A percentile compares a stretch with the other conserved stretches of the same genome.
Evolutionary conservation across 2,113 vertebrate species (phyloP).

Genomic region (Oenanthe melanoleuca): DNA sequence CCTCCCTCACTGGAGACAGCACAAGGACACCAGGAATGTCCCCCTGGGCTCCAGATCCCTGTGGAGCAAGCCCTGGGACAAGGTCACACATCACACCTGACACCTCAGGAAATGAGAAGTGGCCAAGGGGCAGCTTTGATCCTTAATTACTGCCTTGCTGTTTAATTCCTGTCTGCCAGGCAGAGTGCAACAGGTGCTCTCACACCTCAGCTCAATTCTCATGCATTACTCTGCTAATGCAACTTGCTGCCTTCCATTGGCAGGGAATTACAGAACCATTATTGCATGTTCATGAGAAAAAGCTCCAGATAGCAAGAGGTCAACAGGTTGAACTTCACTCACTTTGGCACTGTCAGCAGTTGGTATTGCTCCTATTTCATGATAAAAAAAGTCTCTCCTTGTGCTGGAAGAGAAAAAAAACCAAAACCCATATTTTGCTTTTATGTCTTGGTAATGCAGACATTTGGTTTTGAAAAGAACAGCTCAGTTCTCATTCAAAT

Average conservation of each 20-base stretch:
- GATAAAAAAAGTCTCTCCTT: background rate
- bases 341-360: background rate
- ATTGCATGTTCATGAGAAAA: conserved; percentile 35
- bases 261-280: conserved; percentile 27
- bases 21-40: background rate
- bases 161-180: background rate
- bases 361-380: background rate
- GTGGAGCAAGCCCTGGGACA: background rate
- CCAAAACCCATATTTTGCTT: background rate
- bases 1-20: background rate
- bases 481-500: background rate
- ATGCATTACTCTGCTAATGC: background rate
- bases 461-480: background rate
- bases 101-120: background rate
- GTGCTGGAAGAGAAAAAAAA: background rate
- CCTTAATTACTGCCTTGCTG: background rate
- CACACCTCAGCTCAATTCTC: conserved; percentile 21
- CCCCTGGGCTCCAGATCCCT: accelerated
- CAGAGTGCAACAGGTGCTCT: background rate
- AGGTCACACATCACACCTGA: background rate
- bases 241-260: background rate
- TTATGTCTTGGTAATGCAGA: background rate
- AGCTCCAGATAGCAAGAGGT: background rate
- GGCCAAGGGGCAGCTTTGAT: background rate
- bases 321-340: conserved; percentile 16